phyloP scores from a whole-genome alignment of 1,140 invertebrate genomes.

The Stratiolaelaps scimitus region DNA sequence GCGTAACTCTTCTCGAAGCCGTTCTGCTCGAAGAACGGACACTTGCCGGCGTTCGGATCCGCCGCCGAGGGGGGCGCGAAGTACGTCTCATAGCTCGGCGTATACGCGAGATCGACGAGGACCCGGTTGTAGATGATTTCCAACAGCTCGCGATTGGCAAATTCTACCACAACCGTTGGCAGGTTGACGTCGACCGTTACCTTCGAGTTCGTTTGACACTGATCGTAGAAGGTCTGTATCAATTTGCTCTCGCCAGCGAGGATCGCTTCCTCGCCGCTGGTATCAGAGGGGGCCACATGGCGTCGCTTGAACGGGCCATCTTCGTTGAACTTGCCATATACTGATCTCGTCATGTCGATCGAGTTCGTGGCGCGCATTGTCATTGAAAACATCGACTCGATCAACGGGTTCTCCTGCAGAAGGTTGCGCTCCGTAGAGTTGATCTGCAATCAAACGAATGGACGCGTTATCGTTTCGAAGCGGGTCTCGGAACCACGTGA shows the following conservation, averaged over 20 bases:
- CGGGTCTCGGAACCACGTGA: too few relatives aligned
- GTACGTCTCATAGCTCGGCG: not conserved
- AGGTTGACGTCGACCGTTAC: slow-evolving; percentile 30
- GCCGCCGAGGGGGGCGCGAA: not conserved
- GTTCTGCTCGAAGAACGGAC: not conserved
- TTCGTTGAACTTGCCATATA: slow-evolving; percentile 7
- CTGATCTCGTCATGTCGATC: not conserved
- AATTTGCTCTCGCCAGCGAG: slow-evolving; percentile 33
- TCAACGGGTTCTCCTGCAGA: not conserved
- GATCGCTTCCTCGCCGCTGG: slow-evolving; percentile 31
- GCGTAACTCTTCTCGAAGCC: slow-evolving; percentile 5
- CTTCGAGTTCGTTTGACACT: slow-evolving; percentile 12
- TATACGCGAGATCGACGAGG: slow-evolving; percentile 32
- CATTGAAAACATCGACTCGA: not conserved
- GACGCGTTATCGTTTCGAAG: too few relatives aligned
- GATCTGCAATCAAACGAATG: not conserved
- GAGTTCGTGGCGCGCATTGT: not conserved
- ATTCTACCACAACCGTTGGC: slow-evolving; percentile 30
- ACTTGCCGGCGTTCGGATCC: not conserved
- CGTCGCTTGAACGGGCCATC: slow-evolving; percentile 31
- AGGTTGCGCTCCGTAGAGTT: slow-evolving; percentile 11
- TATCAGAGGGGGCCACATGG: slow-evolving; percentile 29
- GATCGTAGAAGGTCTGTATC: slow-evolving; percentile 28
- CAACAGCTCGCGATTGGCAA: slow-evolving; percentile 32
- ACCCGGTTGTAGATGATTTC: slow-evolving; percentile 35